A percentile compares a stretch with the other conserved stretches of the same genome.
These are phyloP conservation scores for Andrena bicolor DNA, from an alignment of 2,888 invertebrate species.

Conservation along the genomic window DNA sequence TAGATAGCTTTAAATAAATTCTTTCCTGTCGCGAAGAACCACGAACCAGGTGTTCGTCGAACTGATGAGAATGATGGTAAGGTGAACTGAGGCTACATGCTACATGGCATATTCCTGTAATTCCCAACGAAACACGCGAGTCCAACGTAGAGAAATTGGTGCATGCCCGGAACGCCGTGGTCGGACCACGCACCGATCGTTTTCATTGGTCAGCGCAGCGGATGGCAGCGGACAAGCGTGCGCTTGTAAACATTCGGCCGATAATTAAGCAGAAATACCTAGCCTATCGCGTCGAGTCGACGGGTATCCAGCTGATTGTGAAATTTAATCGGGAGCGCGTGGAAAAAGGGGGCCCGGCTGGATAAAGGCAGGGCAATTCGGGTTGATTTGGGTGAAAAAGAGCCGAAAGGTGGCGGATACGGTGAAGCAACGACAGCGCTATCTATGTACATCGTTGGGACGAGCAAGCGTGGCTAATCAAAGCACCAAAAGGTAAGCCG, in stretches of 20 bases:
- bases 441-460: conserved; percentile 73
- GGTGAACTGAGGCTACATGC: neutral
- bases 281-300: neutral
- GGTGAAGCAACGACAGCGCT: conserved; percentile 65
- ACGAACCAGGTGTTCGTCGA: neutral
- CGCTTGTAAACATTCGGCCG: neutral
- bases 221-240: conserved; percentile 9
- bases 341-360: neutral
- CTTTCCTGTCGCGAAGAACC: neutral
- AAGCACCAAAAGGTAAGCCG: conserved; percentile 92
- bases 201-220: conserved; percentile 36
- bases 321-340: neutral
- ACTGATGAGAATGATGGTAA: neutral
- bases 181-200: conserved; percentile 34
- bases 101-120: neutral
- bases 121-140: neutral
- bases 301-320: neutral
- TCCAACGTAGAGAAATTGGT: conserved; percentile 15
- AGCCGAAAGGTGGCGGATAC: conserved; percentile 67
- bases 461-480: conserved; percentile 93
- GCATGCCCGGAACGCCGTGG: neutral
- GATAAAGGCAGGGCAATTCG: conserved; percentile 9
- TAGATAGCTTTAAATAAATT: conserved; percentile 43
- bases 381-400: conserved; percentile 31
- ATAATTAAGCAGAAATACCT: neutral